Conservation (phyloP, 2,797 vertebrate species). For the Margarornis squamiger region DNA sequence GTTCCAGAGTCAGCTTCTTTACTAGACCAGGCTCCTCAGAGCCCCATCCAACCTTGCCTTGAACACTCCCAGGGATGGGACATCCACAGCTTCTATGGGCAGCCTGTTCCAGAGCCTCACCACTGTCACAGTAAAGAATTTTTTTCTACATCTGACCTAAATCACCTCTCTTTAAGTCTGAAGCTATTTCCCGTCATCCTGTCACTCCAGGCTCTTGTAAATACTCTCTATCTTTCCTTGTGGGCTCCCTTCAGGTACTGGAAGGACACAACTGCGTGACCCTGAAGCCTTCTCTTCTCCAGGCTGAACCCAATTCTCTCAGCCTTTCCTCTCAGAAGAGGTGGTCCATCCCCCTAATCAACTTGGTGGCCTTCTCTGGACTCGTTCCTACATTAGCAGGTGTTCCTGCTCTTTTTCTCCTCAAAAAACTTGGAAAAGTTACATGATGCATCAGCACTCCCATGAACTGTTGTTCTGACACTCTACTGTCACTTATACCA, state of each 20-base stretch:
- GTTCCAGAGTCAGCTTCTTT: background rate
- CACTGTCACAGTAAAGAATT: background rate
- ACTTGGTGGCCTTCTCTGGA: background rate
- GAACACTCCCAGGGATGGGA: background rate
- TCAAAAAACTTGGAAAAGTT: background rate
- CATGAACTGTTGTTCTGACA: accelerated
- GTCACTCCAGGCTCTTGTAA: too few relatives aligned
- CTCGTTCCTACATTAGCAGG: background rate
- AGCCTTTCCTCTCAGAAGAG: background rate
- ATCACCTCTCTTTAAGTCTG: background rate
- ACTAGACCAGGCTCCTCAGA: accelerated
- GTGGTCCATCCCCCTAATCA: background rate
- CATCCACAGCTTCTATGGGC: background rate
- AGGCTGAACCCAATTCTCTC: background rate
- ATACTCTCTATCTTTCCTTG: background rate
- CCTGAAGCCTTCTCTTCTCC: background rate
- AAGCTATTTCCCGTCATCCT: background rate
- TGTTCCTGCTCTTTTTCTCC: background rate
- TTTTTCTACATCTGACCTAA: background rate
- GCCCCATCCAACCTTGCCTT: background rate
- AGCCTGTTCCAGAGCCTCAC: background rate
- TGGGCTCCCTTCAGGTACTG: background rate
- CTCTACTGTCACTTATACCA: background rate
- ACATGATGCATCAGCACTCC: background rate
- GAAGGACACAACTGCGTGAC: background rate